Evolutionary conservation across 1,140 invertebrate species (phyloP).

Genomic region (Leptoteleia sp.): DNA sequence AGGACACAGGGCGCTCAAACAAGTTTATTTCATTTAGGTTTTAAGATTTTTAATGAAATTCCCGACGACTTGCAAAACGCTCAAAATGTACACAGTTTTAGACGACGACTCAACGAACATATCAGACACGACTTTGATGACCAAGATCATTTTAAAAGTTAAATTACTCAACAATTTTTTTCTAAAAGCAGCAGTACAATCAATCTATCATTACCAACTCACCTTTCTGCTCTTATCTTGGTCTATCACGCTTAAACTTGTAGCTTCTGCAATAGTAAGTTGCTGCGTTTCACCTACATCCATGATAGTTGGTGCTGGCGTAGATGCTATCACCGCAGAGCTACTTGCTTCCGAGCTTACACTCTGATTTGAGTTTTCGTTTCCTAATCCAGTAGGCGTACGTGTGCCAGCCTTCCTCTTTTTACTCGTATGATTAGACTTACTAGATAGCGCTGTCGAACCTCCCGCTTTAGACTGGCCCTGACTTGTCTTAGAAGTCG

Average conservation of each 20-base stretch:
- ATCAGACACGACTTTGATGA: no score
- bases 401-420: conserved; percentile 76
- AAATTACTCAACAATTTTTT: no score
- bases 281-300: conserved; percentile 64
- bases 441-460: conserved; percentile 59
- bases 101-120: no score
- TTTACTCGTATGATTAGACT: conserved; percentile 73
- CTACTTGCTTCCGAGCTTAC: conserved; percentile 75
- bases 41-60: no score
- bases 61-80: no score
- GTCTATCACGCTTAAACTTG: conserved; percentile 71
- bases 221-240: conserved; percentile 75
- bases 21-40: no score
- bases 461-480: conserved; percentile 70
- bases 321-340: conserved; percentile 70
- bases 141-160: no score
- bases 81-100: no score
- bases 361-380: conserved; percentile 77
- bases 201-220: no score
- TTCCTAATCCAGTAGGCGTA: conserved; percentile 71
- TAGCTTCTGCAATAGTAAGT: conserved; percentile 73
- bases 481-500: conserved; percentile 17
- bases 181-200: no score
- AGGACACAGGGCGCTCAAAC: no score
- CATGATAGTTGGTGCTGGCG: conserved; percentile 59